These are phyloP conservation scores for Poeciliopsis occidentalis DNA, from an alignment of 2,113 vertebrate species.

Conservation along the genomic window DNA sequence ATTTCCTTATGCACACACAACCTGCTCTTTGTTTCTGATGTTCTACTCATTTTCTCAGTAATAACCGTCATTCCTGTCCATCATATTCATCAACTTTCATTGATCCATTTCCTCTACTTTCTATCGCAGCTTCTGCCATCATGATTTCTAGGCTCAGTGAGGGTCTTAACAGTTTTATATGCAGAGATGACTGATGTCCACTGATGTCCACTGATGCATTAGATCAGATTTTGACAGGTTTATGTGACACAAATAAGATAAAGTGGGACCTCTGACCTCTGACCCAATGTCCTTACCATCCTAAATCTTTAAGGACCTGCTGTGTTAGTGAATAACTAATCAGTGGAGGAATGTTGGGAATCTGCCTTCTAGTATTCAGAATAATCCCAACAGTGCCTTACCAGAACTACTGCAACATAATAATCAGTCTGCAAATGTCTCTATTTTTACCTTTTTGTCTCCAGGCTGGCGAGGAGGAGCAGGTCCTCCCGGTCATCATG, in stretches of 20 bases:
- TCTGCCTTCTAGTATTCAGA: neutral
- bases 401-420: neutral
- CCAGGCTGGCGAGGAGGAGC: constrained; percentile 81
- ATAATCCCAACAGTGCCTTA: neutral
- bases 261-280: constrained; percentile 37
- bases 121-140: neutral
- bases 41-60: neutral
- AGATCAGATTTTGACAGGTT: constrained; percentile 25
- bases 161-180: constrained; percentile 23
- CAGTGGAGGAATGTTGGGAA: constrained; percentile 44
- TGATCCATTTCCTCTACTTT: neutral
- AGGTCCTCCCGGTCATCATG: constrained; percentile 80
- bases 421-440: neutral
- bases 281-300: constrained; percentile 33
- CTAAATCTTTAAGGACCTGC: neutral
- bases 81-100: neutral
- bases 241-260: constrained; percentile 19
- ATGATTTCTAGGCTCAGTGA: neutral
- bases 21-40: neutral
- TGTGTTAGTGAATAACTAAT: constrained; percentile 28
- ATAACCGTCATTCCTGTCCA: neutral
- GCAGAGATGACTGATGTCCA: constrained; percentile 49
- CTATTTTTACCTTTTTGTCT: neutral
- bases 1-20: constrained; percentile 5
- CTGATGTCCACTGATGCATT: constrained; percentile 52